A percentile compares a stretch with the other conserved stretches of the same genome.
phyloP scores from a whole-genome alignment of 2,797 vertebrate genomes.

The Eulemur coronatus region DNA sequence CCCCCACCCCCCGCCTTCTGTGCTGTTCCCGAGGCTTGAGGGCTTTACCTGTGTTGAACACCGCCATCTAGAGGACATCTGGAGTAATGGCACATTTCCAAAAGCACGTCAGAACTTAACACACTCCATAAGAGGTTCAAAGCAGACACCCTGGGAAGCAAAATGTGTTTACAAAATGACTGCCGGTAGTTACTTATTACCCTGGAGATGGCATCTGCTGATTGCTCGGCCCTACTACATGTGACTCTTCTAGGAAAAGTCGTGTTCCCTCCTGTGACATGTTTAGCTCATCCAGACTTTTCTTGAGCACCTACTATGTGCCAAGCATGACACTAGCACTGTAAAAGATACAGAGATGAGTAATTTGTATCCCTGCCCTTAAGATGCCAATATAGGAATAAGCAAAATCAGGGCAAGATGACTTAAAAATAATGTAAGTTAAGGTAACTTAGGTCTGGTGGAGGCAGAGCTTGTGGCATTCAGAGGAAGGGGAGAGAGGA shows the following conservation, averaged over 20 bases:
- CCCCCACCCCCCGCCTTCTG: background rate
- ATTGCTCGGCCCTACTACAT: background rate
- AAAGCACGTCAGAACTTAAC: constrained; percentile 47
- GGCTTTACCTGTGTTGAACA: constrained; percentile 35
- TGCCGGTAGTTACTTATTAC: constrained; percentile 57
- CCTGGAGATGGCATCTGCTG: constrained; percentile 32
- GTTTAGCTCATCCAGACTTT: background rate
- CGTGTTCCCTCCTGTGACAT: background rate
- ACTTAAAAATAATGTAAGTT: background rate
- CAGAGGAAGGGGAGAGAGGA: background rate
- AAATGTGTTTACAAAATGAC: constrained; percentile 72
- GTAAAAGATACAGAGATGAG: background rate
- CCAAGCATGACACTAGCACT: background rate
- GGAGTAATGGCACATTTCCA: background rate
- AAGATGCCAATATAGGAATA: background rate
- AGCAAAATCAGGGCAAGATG: background rate
- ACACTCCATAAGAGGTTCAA: constrained; percentile 31
- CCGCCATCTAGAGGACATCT: constrained; percentile 53
- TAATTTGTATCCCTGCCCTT: background rate
- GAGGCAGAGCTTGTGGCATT: background rate
- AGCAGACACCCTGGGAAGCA: constrained; percentile 63
- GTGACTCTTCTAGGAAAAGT: background rate
- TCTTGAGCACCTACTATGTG: background rate
- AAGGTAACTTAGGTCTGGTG: background rate
- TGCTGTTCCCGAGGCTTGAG: background rate